These are phyloP conservation scores for Orthosia incerta DNA, from an alignment of 2,888 invertebrate species.

Conservation along the genomic window DNA sequence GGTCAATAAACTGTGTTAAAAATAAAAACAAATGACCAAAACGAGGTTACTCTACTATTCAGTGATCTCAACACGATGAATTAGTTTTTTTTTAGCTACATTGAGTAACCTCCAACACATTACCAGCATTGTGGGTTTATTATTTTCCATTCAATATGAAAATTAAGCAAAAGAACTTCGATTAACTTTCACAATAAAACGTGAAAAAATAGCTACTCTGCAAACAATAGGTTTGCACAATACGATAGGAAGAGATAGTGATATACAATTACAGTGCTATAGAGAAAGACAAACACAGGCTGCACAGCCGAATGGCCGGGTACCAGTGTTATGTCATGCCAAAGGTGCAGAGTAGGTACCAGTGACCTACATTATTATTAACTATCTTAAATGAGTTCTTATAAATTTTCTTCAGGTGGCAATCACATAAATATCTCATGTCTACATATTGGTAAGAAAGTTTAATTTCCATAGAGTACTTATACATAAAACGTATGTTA, in stretches of 20 bases:
- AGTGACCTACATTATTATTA: constrained; percentile 58
- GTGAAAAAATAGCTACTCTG: constrained; percentile 23
- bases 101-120: neutral
- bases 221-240: constrained; percentile 49
- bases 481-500: too few species aligned
- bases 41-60: neutral
- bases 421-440: neutral
- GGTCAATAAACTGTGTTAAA: constrained; percentile 31
- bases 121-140: neutral
- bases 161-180: constrained; percentile 9
- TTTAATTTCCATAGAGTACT: neutral
- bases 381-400: constrained; percentile 34
- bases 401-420: constrained; percentile 1
- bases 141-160: constrained; percentile 8
- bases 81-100: neutral
- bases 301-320: constrained; percentile 25
- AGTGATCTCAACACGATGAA: neutral
- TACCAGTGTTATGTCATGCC: constrained; percentile 57
- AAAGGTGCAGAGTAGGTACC: constrained; percentile 46
- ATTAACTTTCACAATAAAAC: constrained; percentile 31
- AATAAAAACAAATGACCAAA: neutral
- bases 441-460: neutral
- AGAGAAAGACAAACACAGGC: constrained; percentile 31
- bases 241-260: constrained; percentile 39
- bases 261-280: constrained; percentile 12